phyloP scores from a whole-genome alignment of 2,113 vertebrate species.

The Fulmarus glacialis region DNA sequence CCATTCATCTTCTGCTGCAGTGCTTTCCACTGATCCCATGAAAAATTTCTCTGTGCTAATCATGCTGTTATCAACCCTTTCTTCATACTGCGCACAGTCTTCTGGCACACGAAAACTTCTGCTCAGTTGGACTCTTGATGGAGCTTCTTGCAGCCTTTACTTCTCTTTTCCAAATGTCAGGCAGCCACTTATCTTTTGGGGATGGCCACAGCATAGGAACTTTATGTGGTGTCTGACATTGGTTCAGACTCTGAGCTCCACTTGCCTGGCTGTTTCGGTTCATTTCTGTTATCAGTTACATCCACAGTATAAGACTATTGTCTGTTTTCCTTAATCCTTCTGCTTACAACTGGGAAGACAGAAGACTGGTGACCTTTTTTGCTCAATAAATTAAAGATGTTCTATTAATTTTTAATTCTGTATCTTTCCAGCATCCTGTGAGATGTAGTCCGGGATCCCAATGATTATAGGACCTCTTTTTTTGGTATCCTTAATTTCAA shows the following conservation, averaged over 20 bases:
- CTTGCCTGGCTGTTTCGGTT: neutral
- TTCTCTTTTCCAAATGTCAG: neutral
- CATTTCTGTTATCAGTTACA: neutral
- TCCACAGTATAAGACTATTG: rapidly evolving
- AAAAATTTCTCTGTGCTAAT: neutral
- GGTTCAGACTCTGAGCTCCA: neutral
- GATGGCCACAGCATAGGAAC: neutral
- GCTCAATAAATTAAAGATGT: neutral
- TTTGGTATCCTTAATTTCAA: neutral
- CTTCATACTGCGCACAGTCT: neutral
- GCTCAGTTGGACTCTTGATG: neutral
- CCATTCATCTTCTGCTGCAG: neutral
- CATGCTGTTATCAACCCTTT: neutral
- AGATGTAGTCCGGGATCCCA: neutral
- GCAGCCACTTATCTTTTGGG: neutral
- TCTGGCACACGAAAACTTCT: rapidly evolving
- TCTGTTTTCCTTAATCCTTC: neutral
- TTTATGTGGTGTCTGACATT: neutral
- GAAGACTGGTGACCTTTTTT: neutral
- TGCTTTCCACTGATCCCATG: neutral
- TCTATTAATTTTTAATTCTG: neutral
- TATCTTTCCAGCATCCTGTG: neutral
- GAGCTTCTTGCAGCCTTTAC: neutral
- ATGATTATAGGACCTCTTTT: neutral
- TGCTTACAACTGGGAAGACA: neutral